phyloP scores from a whole-genome alignment of 2,797 vertebrate genomes.

The Macropus fuliginosus region DNA sequence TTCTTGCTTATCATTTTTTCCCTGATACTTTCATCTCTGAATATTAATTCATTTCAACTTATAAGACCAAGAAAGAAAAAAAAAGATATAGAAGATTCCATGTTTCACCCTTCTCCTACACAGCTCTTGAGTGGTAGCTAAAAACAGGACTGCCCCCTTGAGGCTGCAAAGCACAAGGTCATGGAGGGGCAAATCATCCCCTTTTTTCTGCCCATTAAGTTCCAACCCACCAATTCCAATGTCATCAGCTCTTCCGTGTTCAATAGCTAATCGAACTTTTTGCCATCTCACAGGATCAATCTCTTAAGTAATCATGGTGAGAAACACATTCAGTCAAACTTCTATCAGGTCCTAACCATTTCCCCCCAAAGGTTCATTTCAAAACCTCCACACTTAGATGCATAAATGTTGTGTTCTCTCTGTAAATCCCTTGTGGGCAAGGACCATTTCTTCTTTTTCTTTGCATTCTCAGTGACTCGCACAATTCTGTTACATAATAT shows the following conservation, averaged over 20 bases:
- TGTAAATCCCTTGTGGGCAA: background rate
- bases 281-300: background rate
- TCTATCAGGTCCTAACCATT: background rate
- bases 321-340: background rate
- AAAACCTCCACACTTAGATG: background rate
- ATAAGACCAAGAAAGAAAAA: background rate
- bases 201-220: background rate
- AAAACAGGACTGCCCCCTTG: background rate
- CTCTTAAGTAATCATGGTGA: background rate
- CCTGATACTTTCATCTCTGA: background rate
- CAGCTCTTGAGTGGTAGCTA: background rate
- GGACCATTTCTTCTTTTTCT: background rate
- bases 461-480: background rate
- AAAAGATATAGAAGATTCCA: background rate
- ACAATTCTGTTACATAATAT: background rate
- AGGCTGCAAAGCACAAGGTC: background rate
- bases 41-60: background rate
- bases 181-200: background rate
- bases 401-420: background rate
- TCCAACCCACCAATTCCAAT: background rate
- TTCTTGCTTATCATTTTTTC: too few species aligned
- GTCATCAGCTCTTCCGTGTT: background rate
- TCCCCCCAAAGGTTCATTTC: background rate
- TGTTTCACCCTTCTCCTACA: background rate
- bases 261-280: background rate